Conservation (phyloP, 2,113 vertebrate genomes). For the human region GRCh38 chrX:134514501-134515000, state of each 20-base stretch:
- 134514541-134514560: neutral
- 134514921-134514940: neutral
- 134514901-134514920: neutral
- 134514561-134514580: neutral
- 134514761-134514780: neutral
- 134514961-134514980: neutral
- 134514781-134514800: neutral
- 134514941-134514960: neutral
- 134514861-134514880: neutral
- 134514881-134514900: neutral
- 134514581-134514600: neutral
- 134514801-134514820: neutral
- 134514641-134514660: neutral
- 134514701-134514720: neutral
- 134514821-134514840: neutral
- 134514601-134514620: neutral
- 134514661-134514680: neutral
- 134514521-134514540: neutral
- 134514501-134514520: neutral
- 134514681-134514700: neutral
- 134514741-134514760: neutral
- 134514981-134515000: neutral
- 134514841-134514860: neutral
- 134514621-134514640: neutral
- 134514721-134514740: neutral